Base-by-base conservation (phyloP, 2,113 vertebrate species). In the Propithecus coquereli region DNA sequence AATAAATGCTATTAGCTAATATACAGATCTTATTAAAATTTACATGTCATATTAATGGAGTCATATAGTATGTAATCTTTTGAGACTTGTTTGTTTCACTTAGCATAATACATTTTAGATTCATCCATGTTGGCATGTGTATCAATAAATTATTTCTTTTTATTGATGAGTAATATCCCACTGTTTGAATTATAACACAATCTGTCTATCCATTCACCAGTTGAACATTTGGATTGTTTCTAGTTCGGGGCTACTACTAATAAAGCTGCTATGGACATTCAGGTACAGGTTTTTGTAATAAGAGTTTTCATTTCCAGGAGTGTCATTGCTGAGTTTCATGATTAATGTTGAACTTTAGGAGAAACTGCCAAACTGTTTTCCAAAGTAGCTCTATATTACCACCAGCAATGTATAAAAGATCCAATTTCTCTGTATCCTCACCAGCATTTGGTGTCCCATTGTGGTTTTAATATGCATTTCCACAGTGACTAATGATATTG, bases 1-100 rank as follows among this genome's bases (percentile, higher is more conserved):
- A 87, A 95, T 37, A 81, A 74, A 45, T 87, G 61, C 45, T 34
- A 43, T 70, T 87, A 43, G 70, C 32, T 74, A 70, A 74, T 32
- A 65, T 34, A 86, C 13, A 66, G 25, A 68, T 59, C 37, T 77
- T 97, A 87, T 77, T 97, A 87, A 79, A 76, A 54, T 66, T 68
- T 52, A 34, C 8, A 63, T 61, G 63, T 59, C 57, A 59, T 30
- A 32, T 14, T 65, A 32, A 65, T 65, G 59, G 23, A 65, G 12
- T 65, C 63, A 65, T 32, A 65, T 5, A 65, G 27, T 65, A 65
- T 65, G 63, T 65, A 65, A 30, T 32, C 30, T 65, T 30, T 65
- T 65, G 23, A 61, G 59, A 25, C 59, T 61, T 54, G 52, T 47
- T 47, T 47, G 47, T 54, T 54, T 54, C 52, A 54, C 17, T 59